Percentiles rank a stretch among this genome's conserved stretches.
Evolutionary conservation across 1,140 invertebrate genomes (phyloP).

Genomic region (Armadillidium nasatum): DNA sequence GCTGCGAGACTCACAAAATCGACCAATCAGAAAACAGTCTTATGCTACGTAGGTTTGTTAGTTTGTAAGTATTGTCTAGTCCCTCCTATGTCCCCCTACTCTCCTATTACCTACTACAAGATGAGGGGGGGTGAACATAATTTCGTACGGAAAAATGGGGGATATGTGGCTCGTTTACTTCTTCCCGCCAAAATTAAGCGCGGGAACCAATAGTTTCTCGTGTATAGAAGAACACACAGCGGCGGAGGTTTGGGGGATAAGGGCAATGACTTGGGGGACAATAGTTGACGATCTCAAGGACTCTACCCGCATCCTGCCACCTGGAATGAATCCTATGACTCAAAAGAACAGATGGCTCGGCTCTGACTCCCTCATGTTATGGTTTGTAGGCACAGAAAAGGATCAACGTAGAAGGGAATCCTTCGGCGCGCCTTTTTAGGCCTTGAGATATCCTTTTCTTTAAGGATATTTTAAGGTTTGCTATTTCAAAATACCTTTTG

Average conservation of each 20-base stretch:
- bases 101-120: slow-evolving; percentile 9
- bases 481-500: no score
- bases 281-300: slow-evolving; percentile 2
- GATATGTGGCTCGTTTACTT: slow-evolving; percentile 2
- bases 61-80: not conserved
- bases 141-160: slow-evolving; percentile 3
- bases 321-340: slow-evolving; percentile 9
- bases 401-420: no score
- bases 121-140: not conserved
- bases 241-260: not conserved
- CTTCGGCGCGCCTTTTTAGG: no score
- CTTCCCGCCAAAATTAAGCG: slow-evolving; percentile 8
- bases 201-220: slow-evolving; percentile 1
- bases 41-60: not conserved
- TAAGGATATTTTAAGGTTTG: no score
- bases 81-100: not conserved
- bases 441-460: no score
- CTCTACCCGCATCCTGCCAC: slow-evolving; percentile 9
- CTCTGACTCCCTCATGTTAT: not conserved
- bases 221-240: not conserved
- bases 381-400: not conserved
- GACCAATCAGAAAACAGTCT: not conserved
- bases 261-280: not conserved
- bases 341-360: slow-evolving; percentile 2
- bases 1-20: not conserved